These are phyloP conservation scores for Monopis laevigella DNA, from an alignment of 2,888 invertebrate genomes.

Conservation along the genomic window DNA sequence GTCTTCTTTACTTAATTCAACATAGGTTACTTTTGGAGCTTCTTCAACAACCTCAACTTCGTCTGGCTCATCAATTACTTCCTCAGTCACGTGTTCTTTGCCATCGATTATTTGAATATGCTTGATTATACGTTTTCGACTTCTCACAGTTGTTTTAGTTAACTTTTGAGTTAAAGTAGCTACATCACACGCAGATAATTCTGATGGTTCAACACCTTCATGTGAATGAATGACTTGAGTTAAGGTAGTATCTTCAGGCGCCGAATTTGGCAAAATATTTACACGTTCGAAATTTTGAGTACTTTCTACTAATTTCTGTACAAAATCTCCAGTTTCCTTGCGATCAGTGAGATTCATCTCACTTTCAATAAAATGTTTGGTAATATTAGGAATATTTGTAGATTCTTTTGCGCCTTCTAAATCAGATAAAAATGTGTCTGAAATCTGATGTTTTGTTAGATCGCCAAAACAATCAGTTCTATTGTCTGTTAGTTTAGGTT, in stretches of 20 bases:
- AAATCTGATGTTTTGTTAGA: too few species aligned
- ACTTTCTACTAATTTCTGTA: background rate
- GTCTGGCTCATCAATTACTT: slow-evolving; percentile 86
- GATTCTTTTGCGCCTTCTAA: background rate
- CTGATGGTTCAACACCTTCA: too few species aligned
- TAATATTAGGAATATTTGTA: background rate
- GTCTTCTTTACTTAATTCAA: too few species aligned
- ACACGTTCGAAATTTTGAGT: background rate
- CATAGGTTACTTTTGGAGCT: slow-evolving; percentile 42
- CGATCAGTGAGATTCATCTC: background rate
- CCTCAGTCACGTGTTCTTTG: slow-evolving; percentile 83
- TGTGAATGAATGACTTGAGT: too few species aligned
- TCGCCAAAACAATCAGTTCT: too few species aligned
- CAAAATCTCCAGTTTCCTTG: background rate
- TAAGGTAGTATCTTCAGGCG: too few species aligned
- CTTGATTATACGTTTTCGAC: slow-evolving; percentile 77
- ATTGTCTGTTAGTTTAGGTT: background rate
- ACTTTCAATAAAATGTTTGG: slow-evolving; percentile 1
- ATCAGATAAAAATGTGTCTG: background rate
- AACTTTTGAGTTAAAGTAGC: slow-evolving; percentile 81
- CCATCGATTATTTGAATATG: slow-evolving; percentile 83
- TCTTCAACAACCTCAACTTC: slow-evolving; percentile 78
- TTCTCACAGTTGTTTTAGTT: slow-evolving; percentile 77
- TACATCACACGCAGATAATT: background rate
- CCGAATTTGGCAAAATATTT: too few species aligned